Conservation (phyloP, 2,888 invertebrate species). For the Carabus problematicus region DNA sequence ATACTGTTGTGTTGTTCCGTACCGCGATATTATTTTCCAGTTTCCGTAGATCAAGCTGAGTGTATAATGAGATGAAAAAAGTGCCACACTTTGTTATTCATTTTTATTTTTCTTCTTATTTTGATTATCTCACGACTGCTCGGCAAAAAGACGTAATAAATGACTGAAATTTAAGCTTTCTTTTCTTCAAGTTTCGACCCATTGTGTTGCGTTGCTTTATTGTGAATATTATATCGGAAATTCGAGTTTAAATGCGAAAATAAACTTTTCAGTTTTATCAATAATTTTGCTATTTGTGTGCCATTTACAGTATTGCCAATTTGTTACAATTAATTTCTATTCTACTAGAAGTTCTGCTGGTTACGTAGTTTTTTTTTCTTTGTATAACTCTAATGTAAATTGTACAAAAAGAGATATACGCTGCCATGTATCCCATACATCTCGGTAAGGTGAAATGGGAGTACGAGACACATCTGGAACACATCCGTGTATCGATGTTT, state of each 20-base stretch:
- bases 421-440: constrained; percentile 36
- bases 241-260: too few species aligned
- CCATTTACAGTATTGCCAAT: constrained; percentile 10
- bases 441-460: too few species aligned
- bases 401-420: constrained; percentile 28
- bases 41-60: background rate
- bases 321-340: constrained; percentile 48
- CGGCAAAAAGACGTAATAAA: too few species aligned
- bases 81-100: constrained; percentile 15
- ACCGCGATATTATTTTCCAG: too few species aligned
- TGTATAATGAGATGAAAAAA: constrained; percentile 3
- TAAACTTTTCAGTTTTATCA: too few species aligned
- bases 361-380: constrained; percentile 35
- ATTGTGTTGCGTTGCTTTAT: too few species aligned
- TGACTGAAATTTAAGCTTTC: too few species aligned
- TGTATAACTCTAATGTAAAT: constrained; percentile 17
- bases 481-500: constrained; percentile 20
- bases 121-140: too few species aligned
- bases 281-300: too few species aligned
- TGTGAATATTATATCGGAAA: too few species aligned
- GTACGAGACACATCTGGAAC: constrained; percentile 15
- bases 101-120: constrained; percentile 3
- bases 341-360: constrained; percentile 40
- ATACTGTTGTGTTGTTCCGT: too few species aligned
- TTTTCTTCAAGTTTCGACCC: too few species aligned